A percentile compares a stretch with the other conserved stretches of the same genome.
phyloP scores from a whole-genome alignment of 2,888 invertebrate genomes.

The Syrista parreyssii region DNA sequence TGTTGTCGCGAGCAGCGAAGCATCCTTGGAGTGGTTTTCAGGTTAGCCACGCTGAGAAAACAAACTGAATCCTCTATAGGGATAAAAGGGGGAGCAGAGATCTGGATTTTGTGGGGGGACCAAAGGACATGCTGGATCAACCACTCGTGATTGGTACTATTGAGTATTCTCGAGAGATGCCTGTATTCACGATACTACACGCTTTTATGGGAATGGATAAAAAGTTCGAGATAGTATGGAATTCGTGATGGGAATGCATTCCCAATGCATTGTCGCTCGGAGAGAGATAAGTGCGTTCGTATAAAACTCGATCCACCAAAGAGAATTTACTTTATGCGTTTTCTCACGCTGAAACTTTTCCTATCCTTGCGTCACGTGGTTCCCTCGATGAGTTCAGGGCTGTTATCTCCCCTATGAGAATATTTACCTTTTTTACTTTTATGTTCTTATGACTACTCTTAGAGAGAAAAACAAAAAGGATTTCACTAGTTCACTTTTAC shows the following conservation, averaged over 20 bases:
- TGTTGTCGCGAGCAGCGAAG: conserved; percentile 55
- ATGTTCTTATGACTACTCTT: not conserved
- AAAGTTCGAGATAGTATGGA: conserved; percentile 13
- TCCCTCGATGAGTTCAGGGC: not conserved
- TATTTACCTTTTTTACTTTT: not conserved
- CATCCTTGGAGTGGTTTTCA: conserved; percentile 55
- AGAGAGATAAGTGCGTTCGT: not conserved
- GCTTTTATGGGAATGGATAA: not conserved
- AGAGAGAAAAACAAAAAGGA: not conserved
- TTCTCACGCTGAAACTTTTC: not conserved
- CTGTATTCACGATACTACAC: conserved; percentile 8
- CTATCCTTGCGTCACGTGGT: not conserved
- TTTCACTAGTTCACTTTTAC: not conserved
- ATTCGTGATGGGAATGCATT: conserved; percentile 8
- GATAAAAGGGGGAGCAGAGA: conserved; percentile 20
- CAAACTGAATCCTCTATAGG: conserved; percentile 54
- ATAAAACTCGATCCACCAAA: not conserved
- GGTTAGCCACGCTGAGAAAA: conserved; percentile 58
- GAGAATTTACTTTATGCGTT: not conserved
- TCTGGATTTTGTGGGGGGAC: conserved; percentile 11
- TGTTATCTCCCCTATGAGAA: not conserved
- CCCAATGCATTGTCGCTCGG: not conserved
- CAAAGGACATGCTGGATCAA: conserved; percentile 44
- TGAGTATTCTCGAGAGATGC: conserved; percentile 50
- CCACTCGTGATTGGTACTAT: conserved; percentile 57